Evolutionary conservation across 2,113 vertebrate genomes (phyloP).

Genomic region (Lepidiolamprologus cunningtoni): DNA sequence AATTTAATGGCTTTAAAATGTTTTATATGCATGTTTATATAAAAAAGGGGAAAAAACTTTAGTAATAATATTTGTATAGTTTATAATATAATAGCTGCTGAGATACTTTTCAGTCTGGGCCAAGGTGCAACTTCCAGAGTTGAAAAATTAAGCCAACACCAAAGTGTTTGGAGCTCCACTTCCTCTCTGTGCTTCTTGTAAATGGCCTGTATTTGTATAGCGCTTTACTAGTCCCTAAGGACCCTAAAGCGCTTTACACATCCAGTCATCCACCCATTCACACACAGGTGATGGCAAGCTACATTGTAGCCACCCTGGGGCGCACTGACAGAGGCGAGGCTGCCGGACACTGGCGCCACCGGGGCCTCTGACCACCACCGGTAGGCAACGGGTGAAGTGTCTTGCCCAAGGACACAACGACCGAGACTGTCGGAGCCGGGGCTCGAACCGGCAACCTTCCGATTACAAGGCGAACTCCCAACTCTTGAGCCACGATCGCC

Average conservation of each 20-base stretch:
- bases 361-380: rapidly evolving
- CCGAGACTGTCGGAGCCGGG: rapidly evolving
- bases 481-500: neutral
- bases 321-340: neutral
- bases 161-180: neutral
- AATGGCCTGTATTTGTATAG: no score
- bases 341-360: neutral
- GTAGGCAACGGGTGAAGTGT: neutral
- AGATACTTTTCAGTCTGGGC: neutral
- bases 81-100: neutral
- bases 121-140: neutral
- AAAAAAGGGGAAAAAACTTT: neutral
- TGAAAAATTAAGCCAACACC: neutral
- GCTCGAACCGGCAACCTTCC: no score
- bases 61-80: neutral
- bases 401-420: no score
- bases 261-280: no score
- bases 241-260: no score
- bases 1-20: neutral
- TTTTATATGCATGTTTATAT: neutral
- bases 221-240: no score
- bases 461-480: no score
- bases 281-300: no score
- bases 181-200: neutral
- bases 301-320: neutral